phyloP scores from a whole-genome alignment of 2,888 invertebrate genomes.

The Candidula unifasciata region DNA sequence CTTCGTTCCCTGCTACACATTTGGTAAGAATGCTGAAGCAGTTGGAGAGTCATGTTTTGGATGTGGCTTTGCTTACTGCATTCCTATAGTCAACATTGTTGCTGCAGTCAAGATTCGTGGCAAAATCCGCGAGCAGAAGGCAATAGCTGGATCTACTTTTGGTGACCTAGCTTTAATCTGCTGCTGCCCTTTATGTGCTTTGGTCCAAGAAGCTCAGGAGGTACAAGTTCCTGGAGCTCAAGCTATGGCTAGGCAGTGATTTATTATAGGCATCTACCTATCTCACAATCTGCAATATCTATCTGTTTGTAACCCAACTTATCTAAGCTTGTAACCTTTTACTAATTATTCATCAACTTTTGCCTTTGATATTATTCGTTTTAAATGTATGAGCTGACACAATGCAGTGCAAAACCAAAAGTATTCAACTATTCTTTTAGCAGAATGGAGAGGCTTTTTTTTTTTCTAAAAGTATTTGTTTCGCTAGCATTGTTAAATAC shows the following conservation, averaged over 20 bases:
- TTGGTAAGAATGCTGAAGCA: slow-evolving; percentile 9
- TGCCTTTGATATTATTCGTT: too few species aligned
- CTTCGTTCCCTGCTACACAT: slow-evolving; percentile 11
- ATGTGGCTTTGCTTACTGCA: background rate
- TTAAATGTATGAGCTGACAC: too few species aligned
- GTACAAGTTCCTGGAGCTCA: slow-evolving; percentile 18
- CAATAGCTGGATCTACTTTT: background rate
- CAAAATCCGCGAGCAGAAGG: slow-evolving; percentile 21
- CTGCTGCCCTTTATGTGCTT: background rate
- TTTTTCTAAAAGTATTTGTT: too few species aligned
- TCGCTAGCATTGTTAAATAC: too few species aligned
- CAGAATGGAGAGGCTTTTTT: too few species aligned
- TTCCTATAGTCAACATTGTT: slow-evolving; percentile 10
- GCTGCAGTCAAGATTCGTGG: slow-evolving; percentile 27
- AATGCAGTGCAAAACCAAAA: too few species aligned
- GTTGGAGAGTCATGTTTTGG: background rate
- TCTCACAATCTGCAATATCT: too few species aligned
- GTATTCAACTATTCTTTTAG: too few species aligned
- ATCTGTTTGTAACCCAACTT: too few species aligned
- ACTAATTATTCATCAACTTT: too few species aligned
- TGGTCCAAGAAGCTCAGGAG: slow-evolving; percentile 15
- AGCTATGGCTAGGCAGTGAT: slow-evolving; percentile 15
- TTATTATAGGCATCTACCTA: too few species aligned
- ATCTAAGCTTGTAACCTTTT: too few species aligned
- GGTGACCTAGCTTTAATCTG: slow-evolving; percentile 18